Evolutionary conservation across 2,113 vertebrate species (phyloP), one percentile per base, ranked within the genome.

Genomic region (Antechinus stuartii): DNA sequence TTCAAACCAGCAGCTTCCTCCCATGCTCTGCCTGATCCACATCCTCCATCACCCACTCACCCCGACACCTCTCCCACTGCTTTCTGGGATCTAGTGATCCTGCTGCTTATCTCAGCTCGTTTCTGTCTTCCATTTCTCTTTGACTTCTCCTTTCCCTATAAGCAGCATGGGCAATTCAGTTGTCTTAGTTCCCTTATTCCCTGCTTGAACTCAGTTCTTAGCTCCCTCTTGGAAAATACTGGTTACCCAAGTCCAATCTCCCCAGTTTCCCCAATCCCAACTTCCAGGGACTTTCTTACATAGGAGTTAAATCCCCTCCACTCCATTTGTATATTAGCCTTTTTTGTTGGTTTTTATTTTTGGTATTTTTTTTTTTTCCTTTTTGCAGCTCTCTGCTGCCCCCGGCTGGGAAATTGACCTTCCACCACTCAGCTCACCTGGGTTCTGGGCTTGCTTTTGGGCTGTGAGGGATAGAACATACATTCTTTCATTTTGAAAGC

Each of bases 251-350:
- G 16, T 6, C 16, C n/a, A 84, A 23, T 84, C 6, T 35, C 30
- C 76, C 90, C 90, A 93, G 55, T 47, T 50, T 94, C 47, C 47
- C 91, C 91, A 19, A 91, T 26, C 16, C 68, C 89, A 95, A n/a
- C 35, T 54, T 93, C 90, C 52, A 53, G 22, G 54, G 27, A 57
- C 46, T 95, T 90, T 94, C 94, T 42, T 91, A 92, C 94, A 93
- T 94, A 95, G 91, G 56, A 90, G 24, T 91, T 94, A 30, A 91
- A 30, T 50, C 26, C 16, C 68, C 68, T 52, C 16, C n/a, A 23
- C n/a, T 5, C 68, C 68, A 7, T 84, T 84, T 84, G 61, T 16
- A 19, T 7, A 84, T 42, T 42, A 42, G 30, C 6, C 10, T 61
- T 14, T 61, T 35, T 16, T 26, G 19, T 23, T 6, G 16, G 0